These are phyloP conservation scores for Nasua narica DNA, from an alignment of 2,797 vertebrate genomes.

Conservation along the genomic window DNA sequence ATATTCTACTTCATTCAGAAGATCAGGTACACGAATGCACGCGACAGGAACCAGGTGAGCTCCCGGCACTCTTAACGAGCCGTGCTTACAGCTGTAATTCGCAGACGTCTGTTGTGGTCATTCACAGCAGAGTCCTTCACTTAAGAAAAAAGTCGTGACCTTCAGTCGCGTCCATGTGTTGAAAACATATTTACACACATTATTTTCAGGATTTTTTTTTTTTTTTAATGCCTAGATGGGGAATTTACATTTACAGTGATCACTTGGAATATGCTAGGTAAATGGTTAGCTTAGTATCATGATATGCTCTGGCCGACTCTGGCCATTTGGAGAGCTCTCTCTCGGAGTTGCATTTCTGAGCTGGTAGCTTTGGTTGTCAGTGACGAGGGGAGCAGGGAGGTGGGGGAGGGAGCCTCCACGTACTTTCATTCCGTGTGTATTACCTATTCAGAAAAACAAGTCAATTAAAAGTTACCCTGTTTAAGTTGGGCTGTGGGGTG, in stretches of 20 bases:
- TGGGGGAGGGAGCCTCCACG: background rate
- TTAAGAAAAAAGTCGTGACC: background rate
- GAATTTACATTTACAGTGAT: background rate
- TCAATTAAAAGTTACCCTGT: background rate
- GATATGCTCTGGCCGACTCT: background rate
- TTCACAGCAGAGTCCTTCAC: background rate
- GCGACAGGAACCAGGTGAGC: conserved; percentile 95
- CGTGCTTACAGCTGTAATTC: background rate
- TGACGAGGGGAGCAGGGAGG: background rate
- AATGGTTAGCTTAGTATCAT: background rate
- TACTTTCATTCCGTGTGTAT: background rate
- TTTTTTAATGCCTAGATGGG: background rate
- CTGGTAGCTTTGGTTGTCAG: background rate
- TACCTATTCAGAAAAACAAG: background rate
- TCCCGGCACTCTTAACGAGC: no score
- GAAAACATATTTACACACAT: background rate
- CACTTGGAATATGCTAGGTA: background rate
- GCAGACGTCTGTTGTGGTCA: background rate
- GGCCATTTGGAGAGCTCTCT: background rate
- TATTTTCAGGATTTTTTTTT: conserved; percentile 1
- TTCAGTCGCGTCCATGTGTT: background rate
- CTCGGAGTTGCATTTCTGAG: background rate
- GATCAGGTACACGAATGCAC: conserved; percentile 94
- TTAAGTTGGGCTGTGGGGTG: background rate
- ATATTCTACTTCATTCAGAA: conserved; percentile 99